Evolutionary conservation across 2,888 invertebrate species (phyloP).

Genomic region (Cotesia congregata): DNA sequence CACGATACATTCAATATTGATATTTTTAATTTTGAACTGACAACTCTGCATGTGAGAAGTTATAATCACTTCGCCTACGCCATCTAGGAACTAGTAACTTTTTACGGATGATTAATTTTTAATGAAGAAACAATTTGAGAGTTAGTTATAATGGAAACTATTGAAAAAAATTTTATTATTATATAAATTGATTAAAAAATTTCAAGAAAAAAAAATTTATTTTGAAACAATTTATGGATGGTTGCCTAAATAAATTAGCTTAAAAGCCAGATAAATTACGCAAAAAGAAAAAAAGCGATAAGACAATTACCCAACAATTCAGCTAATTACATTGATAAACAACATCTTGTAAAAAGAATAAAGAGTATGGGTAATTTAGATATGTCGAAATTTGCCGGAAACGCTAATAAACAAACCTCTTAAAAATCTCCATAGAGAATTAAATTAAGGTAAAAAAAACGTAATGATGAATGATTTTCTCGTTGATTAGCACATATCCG

Average conservation of each 20-base stretch:
- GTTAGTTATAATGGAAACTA: too few species aligned
- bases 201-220: too few species aligned
- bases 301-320: neutral
- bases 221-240: too few species aligned
- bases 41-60: too few species aligned
- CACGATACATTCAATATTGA: too few species aligned
- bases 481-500: conserved; percentile 45
- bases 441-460: conserved; percentile 30
- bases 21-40: too few species aligned
- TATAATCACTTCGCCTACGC: too few species aligned
- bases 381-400: neutral
- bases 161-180: too few species aligned
- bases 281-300: neutral
- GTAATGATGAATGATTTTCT: conserved; percentile 61
- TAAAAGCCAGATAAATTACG: neutral
- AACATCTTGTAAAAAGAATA: neutral
- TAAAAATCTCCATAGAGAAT: conserved; percentile 30
- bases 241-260: neutral
- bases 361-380: conserved; percentile 6
- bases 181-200: too few species aligned
- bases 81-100: too few species aligned
- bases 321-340: neutral
- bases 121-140: too few species aligned
- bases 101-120: too few species aligned
- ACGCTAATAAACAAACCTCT: neutral